Percentiles rank a stretch among this genome's conserved stretches.
These are phyloP conservation scores for Meteorus sp. DNA, from an alignment of 1,140 invertebrate species.

Conservation along the genomic window DNA sequence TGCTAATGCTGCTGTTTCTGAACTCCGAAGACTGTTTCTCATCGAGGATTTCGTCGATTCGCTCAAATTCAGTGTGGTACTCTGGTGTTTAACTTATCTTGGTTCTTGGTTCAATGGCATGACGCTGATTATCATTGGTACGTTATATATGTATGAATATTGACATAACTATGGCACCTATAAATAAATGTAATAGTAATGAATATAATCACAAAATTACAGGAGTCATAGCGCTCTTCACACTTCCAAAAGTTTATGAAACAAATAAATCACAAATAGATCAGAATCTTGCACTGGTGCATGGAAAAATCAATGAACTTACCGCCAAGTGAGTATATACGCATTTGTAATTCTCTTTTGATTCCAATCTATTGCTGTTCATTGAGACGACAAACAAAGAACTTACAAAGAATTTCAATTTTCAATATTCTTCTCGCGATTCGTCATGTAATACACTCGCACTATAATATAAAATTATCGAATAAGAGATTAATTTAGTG, in stretches of 20 bases:
- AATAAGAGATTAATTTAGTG: no score
- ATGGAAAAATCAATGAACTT: slow-evolving; percentile 86
- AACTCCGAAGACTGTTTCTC: slow-evolving; percentile 90
- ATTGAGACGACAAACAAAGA: no score
- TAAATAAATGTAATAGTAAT: neutral
- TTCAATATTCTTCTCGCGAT: no score
- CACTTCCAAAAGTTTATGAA: slow-evolving; percentile 96
- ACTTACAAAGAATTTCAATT: no score
- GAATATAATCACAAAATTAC: slow-evolving; percentile 48
- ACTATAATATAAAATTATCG: no score
- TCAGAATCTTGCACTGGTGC: slow-evolving; percentile 85
- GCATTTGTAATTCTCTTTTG: neutral
- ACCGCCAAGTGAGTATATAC: slow-evolving; percentile 75
- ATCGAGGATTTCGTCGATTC: slow-evolving; percentile 97
- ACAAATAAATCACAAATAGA: slow-evolving; percentile 97
- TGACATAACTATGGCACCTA: neutral
- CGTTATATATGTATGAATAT: neutral
- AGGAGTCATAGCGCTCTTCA: slow-evolving; percentile 92
- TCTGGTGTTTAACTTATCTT: slow-evolving; percentile 95
- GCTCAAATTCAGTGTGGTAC: slow-evolving; percentile 87
- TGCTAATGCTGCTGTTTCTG: slow-evolving; percentile 75
- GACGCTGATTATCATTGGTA: slow-evolving; percentile 92
- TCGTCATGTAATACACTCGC: no score
- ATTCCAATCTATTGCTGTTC: neutral
- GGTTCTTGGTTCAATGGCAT: slow-evolving; percentile 98